These are phyloP conservation scores for Matsumyia berberina DNA, from an alignment of 2,888 invertebrate species.

Conservation along the genomic window DNA sequence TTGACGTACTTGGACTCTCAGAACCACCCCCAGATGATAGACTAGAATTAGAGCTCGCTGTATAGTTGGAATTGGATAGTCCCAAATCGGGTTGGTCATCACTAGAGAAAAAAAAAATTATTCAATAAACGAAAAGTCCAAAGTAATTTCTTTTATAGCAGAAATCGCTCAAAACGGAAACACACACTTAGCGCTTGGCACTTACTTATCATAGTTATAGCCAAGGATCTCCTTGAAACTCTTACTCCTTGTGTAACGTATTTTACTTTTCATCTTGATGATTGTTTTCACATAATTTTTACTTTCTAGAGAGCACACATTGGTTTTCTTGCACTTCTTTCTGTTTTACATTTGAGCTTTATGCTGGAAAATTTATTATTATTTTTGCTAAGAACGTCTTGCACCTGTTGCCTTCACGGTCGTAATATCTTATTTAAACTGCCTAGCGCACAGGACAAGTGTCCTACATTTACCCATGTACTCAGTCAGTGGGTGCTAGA, in stretches of 20 bases:
- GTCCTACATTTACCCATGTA: slow-evolving; percentile 49
- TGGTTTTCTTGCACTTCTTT: slow-evolving; percentile 3
- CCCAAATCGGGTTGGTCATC: slow-evolving; percentile 88
- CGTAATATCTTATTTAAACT: slow-evolving; percentile 54
- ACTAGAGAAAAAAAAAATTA: slow-evolving; percentile 86
- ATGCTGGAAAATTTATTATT: slow-evolving; percentile 15
- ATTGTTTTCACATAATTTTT: not conserved
- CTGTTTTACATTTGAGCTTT: slow-evolving; percentile 8
- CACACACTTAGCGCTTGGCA: slow-evolving; percentile 41
- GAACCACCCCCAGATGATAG: slow-evolving; percentile 85
- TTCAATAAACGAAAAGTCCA: slow-evolving; percentile 22
- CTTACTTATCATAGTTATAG: slow-evolving; percentile 81
- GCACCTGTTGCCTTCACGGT: slow-evolving; percentile 62
- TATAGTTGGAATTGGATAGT: slow-evolving; percentile 86
- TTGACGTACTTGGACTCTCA: slow-evolving; percentile 90
- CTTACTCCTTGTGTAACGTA: slow-evolving; percentile 82
- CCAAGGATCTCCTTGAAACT: slow-evolving; percentile 82
- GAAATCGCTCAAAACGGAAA: slow-evolving; percentile 35
- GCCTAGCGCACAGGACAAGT: slow-evolving; percentile 41
- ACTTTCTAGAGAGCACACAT: slow-evolving; percentile 36
- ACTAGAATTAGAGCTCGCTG: slow-evolving; percentile 88
- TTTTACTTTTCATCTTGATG: slow-evolving; percentile 81
- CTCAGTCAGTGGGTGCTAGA: slow-evolving; percentile 40
- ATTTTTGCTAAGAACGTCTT: slow-evolving; percentile 17
- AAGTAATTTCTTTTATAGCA: too few relatives aligned